Evolutionary conservation across 2,113 vertebrate species (phyloP), one percentile per base, ranked within the genome.

Genomic region (Isichthys henryi): DNA sequence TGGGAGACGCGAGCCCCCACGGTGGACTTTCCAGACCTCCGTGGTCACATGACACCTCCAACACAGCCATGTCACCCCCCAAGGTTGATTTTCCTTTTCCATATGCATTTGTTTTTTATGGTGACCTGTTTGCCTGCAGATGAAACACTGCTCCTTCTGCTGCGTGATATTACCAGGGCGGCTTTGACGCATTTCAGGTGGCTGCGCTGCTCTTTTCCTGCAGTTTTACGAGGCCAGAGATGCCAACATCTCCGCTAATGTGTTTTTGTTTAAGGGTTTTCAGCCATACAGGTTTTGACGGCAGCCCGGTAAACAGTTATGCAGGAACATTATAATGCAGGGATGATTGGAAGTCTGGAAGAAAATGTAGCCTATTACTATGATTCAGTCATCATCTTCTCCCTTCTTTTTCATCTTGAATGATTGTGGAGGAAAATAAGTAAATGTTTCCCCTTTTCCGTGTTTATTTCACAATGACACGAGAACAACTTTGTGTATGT

Each of bases 21-120:
- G 93, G 93, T 89, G 90, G 93, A 92, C 93, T 94, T 94, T 94
- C 93, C 90, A 58, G 93, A 93, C 93, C 94, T 93, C 91, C 66
- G 5, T 92, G 93, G 92, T 94, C 94, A 91, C 93, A 91, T 91
- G 90, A 90, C 93, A 88, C 90, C 92, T 91, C 91, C 92, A 93
- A 92, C 89, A 58, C 80, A 90, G 49, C 90, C 48, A 19, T 87
- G 92, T 92, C 88, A 86, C 90, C 92, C 93, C 88, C 39, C 39
- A n/a, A 90, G 93, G 27, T 95, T 93, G 91, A 87, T 90, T 91
- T 92, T 92, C 92, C 92, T 91, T 88, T 56, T 35, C 48, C 48
- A 15, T 86, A n/a, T 31, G 48, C 48, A 10, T 17, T 3, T 45
- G 39, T 46, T n/a, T 93, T 91, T 90, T 93, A 93, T 77, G 31